Percentiles rank a stretch among this genome's conserved stretches.
Evolutionary conservation across 2,797 vertebrate genomes (phyloP).

Genomic region (Echiichthys vipera): DNA sequence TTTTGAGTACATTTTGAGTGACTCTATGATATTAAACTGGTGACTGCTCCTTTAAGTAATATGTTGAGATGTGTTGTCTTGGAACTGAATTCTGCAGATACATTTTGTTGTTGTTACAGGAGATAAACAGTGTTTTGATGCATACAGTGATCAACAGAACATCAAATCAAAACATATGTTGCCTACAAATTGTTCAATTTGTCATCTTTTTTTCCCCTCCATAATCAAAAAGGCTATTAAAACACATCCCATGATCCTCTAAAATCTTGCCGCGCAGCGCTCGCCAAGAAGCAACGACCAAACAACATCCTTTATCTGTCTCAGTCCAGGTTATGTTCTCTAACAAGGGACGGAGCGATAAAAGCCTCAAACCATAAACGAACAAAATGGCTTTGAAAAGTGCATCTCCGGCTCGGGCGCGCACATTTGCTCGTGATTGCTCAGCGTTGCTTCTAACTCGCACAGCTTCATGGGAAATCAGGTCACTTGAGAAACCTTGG

Average conservation of each 20-base stretch:
- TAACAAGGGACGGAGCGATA: conserved; percentile 8
- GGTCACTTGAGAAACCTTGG: conserved; percentile 23
- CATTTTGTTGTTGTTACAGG: conserved; percentile 2
- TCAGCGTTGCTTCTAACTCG: conserved; percentile 33
- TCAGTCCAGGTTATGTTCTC: conserved; percentile 31
- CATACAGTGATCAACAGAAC: background rate
- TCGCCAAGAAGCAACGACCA: conserved; percentile 9
- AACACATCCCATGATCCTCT: background rate
- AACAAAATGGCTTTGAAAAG: conserved; percentile 12
- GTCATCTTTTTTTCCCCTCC: background rate
- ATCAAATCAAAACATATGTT: background rate
- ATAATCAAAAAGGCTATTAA: background rate
- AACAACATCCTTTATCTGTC: conserved; percentile 25
- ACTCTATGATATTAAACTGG: too few species aligned
- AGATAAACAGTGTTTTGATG: conserved; percentile 6
- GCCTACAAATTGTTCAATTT: background rate
- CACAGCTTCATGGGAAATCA: conserved; percentile 30
- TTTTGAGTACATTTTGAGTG: too few species aligned
- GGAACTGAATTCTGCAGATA: background rate
- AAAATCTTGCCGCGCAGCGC: background rate
- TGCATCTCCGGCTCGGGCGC: conserved; percentile 21
- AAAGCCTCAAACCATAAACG: conserved; percentile 31
- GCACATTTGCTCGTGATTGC: conserved; percentile 28
- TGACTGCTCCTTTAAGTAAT: too few species aligned
- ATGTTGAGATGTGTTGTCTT: too few species aligned